These are phyloP conservation scores for Cebus imitator DNA, from an alignment of 2,113 vertebrate species.

Conservation along the genomic window DNA sequence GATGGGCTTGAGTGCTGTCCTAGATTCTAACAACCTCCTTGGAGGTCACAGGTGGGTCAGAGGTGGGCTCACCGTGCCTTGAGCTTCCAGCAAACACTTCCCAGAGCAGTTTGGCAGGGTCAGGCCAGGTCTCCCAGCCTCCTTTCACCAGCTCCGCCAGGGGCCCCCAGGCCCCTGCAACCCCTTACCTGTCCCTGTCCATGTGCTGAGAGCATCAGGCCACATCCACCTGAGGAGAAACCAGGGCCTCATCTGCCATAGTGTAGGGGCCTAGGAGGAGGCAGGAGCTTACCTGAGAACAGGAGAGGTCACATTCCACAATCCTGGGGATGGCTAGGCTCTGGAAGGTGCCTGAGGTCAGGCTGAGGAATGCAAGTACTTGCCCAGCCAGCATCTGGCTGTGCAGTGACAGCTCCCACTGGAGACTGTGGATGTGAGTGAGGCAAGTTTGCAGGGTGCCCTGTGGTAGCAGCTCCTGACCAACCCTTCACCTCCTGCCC, in stretches of 20 bases:
- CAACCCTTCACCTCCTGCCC: background rate
- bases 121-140: background rate
- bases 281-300: constrained; percentile 42
- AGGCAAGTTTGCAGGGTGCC: accelerated
- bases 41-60: accelerated
- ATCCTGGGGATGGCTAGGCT: background rate
- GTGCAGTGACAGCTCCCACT: background rate
- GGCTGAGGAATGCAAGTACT: background rate
- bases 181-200: background rate
- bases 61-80: background rate
- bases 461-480: accelerated
- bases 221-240: too few species aligned
- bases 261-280: background rate
- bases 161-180: accelerated
- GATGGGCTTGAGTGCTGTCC: background rate
- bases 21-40: too few species aligned
- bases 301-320: background rate
- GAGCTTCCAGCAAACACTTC: accelerated
- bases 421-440: background rate
- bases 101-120: accelerated
- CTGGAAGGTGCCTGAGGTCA: background rate
- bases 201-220: background rate
- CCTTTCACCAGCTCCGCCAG: background rate
- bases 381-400: background rate
- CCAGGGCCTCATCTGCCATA: background rate